Conservation (phyloP, 1,140 invertebrate genomes). For the Meloidogyne chitwoodi region DNA sequence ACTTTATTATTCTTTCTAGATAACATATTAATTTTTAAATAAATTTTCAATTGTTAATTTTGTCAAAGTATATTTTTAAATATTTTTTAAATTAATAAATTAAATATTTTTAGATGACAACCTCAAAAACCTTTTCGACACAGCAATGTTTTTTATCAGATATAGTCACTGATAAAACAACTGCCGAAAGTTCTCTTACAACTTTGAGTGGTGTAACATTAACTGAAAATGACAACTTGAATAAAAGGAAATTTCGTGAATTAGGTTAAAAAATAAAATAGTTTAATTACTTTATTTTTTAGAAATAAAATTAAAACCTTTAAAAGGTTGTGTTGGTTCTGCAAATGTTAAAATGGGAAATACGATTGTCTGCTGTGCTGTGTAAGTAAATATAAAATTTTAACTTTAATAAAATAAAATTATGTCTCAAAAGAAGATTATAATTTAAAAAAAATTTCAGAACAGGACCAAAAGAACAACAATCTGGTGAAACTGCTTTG, state of each 20-base stretch:
- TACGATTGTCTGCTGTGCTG: conserved; percentile 38
- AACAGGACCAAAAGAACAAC: conserved; percentile 40
- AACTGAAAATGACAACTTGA: neutral
- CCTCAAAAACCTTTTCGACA: neutral
- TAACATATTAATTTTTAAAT: no score
- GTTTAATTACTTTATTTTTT: conserved; percentile 18
- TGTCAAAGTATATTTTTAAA: no score
- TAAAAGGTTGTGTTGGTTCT: conserved; percentile 25
- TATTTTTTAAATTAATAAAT: no score
- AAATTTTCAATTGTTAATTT: no score
- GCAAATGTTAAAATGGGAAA: conserved; percentile 47
- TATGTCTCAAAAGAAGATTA: no score
- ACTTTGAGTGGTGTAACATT: neutral
- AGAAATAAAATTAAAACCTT: conserved; percentile 32
- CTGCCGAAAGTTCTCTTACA: neutral
- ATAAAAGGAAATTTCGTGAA: neutral
- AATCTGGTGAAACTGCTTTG: conserved; percentile 14
- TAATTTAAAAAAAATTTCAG: no score
- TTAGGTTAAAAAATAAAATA: neutral
- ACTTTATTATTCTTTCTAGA: no score
- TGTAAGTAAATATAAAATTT: no score
- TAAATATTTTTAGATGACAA: neutral
- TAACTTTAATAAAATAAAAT: no score
- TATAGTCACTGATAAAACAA: neutral
- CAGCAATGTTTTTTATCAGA: neutral